phyloP scores from a whole-genome alignment of 2,797 vertebrate genomes.

The Hippocampus kuda region DNA sequence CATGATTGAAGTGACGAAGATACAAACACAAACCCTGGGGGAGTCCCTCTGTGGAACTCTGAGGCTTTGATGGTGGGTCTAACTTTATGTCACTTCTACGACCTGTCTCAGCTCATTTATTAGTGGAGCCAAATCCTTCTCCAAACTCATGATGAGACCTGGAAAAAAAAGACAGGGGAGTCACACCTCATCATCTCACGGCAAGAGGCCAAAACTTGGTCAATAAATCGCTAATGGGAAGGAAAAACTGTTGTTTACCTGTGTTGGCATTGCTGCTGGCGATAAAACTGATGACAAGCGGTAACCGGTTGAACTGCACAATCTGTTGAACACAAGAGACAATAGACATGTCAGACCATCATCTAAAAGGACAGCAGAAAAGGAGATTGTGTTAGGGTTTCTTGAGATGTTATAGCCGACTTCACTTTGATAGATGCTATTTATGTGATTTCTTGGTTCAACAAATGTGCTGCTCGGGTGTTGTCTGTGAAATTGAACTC shows the following conservation, averaged over 20 bases:
- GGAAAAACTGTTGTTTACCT: slow-evolving; percentile 57
- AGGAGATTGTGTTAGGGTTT: too few species aligned
- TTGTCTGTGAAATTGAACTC: too few species aligned
- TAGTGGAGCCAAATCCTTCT: slow-evolving; percentile 86
- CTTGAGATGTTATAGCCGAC: too few species aligned
- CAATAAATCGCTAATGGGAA: not conserved
- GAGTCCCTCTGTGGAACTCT: not conserved
- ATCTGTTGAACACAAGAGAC: slow-evolving; percentile 58
- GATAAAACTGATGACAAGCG: slow-evolving; percentile 95
- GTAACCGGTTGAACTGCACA: slow-evolving; percentile 89
- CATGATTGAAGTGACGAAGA: not conserved
- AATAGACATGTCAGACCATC: not conserved
- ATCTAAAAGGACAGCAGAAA: not conserved
- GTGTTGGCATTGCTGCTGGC: slow-evolving; percentile 92
- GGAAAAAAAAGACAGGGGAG: slow-evolving; percentile 11
- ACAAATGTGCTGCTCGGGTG: too few species aligned
- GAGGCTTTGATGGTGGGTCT: not conserved
- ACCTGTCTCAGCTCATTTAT: slow-evolving; percentile 92
- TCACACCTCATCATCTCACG: not conserved
- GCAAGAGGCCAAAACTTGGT: not conserved
- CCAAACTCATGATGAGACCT: slow-evolving; percentile 92
- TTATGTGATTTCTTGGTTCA: too few species aligned
- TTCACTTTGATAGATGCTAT: too few species aligned
- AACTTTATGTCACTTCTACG: slow-evolving; percentile 83
- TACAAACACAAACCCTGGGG: not conserved